Base-by-base conservation (phyloP, 1,140 invertebrate genomes). In the Adoxophyes honmai region DNA sequence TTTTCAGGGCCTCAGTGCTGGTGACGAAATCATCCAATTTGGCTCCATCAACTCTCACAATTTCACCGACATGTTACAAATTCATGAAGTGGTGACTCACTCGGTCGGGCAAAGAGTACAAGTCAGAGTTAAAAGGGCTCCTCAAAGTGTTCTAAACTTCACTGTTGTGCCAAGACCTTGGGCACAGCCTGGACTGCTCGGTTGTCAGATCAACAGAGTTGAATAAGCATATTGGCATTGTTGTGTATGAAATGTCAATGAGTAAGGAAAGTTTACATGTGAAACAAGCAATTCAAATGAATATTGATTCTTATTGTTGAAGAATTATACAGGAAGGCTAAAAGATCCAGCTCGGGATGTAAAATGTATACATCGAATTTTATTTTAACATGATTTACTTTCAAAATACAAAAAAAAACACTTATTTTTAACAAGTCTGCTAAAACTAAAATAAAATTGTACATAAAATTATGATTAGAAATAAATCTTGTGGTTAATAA, bases 21-120 rank as follows among this genome's bases (percentile, higher is more conserved):
- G 93, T 37, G 97, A 98, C 89, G 81, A 92, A 35, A 89, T 98
- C 4, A 64, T 96, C 1, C 91, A 95, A 68, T 97, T 98, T 91
- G 97, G 96, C n/a, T 95, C 95, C 0, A 83, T 97, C 1, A 94
- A 93, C 64, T 76, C 81, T 14, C 86, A 78, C 6, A 98, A 98
- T 85, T 97, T 96, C 73, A 90, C 91, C 38, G 90, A 90, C 38
- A 75, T 96, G 1, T 88, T 89, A 13, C 93, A 96, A 81, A 91
- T 95, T 39, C 91, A 91, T 3, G 88, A 90, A 39, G 77, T 97
- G 13, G 95, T 97, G 4, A 90, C 93, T 57, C 93, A 95, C 75
- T 96, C 94, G 39, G 91, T 94, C 39, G 93, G 93, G 28, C 90
- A 91, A 57, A 75, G 86, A 13, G 70, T 96, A 11, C 42, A 48